Evolutionary conservation across 2,888 invertebrate genomes (phyloP).

Genomic region (Leuctra nigra): DNA sequence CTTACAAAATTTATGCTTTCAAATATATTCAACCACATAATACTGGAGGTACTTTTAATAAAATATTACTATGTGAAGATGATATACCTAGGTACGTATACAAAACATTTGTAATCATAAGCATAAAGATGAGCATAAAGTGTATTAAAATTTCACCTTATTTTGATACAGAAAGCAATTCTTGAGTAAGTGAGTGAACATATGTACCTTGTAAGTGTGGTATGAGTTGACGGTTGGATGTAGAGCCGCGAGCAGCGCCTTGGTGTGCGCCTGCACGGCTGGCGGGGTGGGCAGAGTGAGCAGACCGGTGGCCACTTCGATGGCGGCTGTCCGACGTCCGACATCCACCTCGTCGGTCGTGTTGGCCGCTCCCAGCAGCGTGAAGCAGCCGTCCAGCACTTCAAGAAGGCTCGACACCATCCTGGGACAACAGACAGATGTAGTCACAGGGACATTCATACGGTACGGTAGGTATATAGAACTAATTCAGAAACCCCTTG

Average conservation of each 20-base stretch:
- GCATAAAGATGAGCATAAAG: no score
- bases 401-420: constrained; percentile 62
- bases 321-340: constrained; percentile 47
- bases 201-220: constrained; percentile 80
- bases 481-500: no score
- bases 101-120: no score
- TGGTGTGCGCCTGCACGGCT: constrained; percentile 68
- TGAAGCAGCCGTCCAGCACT: constrained; percentile 66
- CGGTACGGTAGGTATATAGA: no score
- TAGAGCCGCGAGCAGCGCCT: constrained; percentile 74
- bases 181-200: no score
- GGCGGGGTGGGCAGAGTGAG: constrained; percentile 64
- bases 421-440: constrained; percentile 41
- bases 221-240: constrained; percentile 66
- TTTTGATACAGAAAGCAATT: no score
- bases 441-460: no score
- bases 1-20: no score
- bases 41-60: no score
- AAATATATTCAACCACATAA: no score
- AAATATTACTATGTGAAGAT: no score
- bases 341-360: constrained; percentile 43
- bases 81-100: no score
- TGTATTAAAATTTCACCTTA: neutral
- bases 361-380: constrained; percentile 39
- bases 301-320: constrained; percentile 58